A percentile compares a stretch with the other conserved stretches of the same genome.
phyloP scores from a whole-genome alignment of 2,797 vertebrate genomes.

The Brachyrhaphis roseni region DNA sequence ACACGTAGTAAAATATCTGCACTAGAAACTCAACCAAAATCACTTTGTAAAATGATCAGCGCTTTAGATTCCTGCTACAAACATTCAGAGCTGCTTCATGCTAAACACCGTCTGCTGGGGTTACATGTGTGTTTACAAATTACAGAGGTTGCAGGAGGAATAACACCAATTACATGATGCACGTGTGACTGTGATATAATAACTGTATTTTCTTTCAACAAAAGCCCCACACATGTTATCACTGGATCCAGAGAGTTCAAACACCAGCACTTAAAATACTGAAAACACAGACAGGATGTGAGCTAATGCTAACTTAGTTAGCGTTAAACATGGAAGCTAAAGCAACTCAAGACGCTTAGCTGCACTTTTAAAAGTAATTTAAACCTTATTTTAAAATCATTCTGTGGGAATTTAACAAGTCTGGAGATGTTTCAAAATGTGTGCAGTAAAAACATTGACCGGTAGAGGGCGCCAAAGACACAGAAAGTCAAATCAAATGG shows the following conservation, averaged over 20 bases:
- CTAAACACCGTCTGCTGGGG: conserved; percentile 52
- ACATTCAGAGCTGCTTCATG: conserved; percentile 20
- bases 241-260: conserved; percentile 36
- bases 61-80: conserved; percentile 48
- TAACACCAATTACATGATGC: conserved; percentile 61
- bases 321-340: conserved; percentile 22
- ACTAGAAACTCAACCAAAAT: no score
- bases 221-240: conserved; percentile 45
- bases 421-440: not conserved
- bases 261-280: conserved; percentile 52
- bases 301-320: conserved; percentile 37
- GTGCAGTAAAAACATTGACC: not conserved
- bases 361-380: not conserved
- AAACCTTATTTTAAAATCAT: not conserved
- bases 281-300: conserved; percentile 37
- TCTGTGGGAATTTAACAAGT: not conserved
- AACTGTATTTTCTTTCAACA: conserved; percentile 41
- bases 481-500: not conserved
- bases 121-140: conserved; percentile 40
- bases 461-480: conserved; percentile 23
- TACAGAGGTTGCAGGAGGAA: conserved; percentile 48
- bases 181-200: conserved; percentile 49
- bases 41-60: not conserved
- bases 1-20: no score
- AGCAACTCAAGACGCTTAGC: conserved; percentile 1